Evolutionary conservation across 2,797 vertebrate species (phyloP).

Genomic region (Urosaurus nigricauda): DNA sequence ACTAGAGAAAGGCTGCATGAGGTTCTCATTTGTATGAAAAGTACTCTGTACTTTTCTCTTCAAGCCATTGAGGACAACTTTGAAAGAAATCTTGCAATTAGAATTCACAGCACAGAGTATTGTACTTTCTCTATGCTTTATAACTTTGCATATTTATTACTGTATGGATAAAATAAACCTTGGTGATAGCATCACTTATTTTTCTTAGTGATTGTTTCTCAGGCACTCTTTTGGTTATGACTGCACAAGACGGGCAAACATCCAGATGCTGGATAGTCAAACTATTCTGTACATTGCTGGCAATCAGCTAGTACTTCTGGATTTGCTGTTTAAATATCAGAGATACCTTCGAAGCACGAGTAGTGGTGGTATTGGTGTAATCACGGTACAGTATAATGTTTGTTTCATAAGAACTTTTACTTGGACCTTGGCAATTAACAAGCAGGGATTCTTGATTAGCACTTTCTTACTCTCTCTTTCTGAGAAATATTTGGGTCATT

Average conservation of each 20-base stretch:
- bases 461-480: neutral
- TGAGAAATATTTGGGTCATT: neutral
- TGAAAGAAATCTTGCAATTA: neutral
- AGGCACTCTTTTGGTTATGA: constrained; percentile 97
- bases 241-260: constrained; percentile 85
- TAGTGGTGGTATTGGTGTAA: constrained; percentile 87
- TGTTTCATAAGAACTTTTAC: neutral
- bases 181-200: constrained; percentile 46
- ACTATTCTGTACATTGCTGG: constrained; percentile 90
- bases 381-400: constrained; percentile 80
- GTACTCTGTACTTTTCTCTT: too few species aligned
- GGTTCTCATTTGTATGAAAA: neutral
- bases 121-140: constrained; percentile 14
- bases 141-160: constrained; percentile 27
- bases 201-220: constrained; percentile 75
- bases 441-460: neutral
- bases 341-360: constrained; percentile 85
- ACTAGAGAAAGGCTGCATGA: too few species aligned
- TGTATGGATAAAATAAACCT: constrained; percentile 30
- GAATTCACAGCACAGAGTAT: constrained; percentile 19
- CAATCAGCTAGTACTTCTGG: constrained; percentile 86
- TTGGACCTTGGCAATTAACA: neutral
- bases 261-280: constrained; percentile 85
- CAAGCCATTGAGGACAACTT: neutral
- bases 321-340: constrained; percentile 84